Evolutionary conservation across 2,888 invertebrate genomes (phyloP).

Genomic region (Meteorus cinctellus): DNA sequence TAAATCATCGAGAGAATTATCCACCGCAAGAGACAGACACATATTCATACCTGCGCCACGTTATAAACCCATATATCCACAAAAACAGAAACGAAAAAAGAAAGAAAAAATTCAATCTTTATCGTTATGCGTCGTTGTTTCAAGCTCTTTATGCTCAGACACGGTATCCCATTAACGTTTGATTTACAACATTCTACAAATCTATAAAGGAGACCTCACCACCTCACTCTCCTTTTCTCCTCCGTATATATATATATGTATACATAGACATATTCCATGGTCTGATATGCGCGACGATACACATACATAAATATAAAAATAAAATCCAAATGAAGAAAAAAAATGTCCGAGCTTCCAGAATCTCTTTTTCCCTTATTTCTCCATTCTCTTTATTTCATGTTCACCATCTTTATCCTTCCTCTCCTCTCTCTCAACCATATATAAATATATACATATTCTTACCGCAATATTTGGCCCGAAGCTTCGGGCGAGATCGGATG

Average conservation of each 20-base stretch:
- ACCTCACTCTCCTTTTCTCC: conserved; percentile 45
- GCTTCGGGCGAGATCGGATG: conserved; percentile 67
- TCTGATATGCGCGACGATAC: not conserved
- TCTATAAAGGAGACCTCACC: conserved; percentile 68
- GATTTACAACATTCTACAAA: conserved; percentile 73
- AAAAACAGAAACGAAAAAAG: too few species aligned
- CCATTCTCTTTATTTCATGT: conserved; percentile 29
- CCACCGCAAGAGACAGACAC: not conserved
- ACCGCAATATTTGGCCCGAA: conserved; percentile 62
- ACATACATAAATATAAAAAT: conserved; percentile 3
- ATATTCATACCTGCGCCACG: conserved; percentile 19
- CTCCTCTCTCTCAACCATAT: conserved; percentile 18
- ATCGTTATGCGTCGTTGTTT: conserved; percentile 71
- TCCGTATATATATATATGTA: not conserved
- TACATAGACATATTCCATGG: not conserved
- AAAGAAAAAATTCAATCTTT: conserved; percentile 64
- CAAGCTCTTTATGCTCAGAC: conserved; percentile 70
- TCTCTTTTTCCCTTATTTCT: conserved; percentile 26
- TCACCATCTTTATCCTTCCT: conserved; percentile 40
- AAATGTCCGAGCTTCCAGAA: conserved; percentile 35
- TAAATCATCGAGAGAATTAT: not conserved
- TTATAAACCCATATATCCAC: conserved; percentile 26
- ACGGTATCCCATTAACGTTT: conserved; percentile 71
- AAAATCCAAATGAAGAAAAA: conserved; percentile 10
- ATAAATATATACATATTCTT: conserved; percentile 7